A percentile compares a stretch with the other conserved stretches of the same genome.
phyloP scores from a whole-genome alignment of 2,888 invertebrate species.

The Physocephala rufipes region DNA sequence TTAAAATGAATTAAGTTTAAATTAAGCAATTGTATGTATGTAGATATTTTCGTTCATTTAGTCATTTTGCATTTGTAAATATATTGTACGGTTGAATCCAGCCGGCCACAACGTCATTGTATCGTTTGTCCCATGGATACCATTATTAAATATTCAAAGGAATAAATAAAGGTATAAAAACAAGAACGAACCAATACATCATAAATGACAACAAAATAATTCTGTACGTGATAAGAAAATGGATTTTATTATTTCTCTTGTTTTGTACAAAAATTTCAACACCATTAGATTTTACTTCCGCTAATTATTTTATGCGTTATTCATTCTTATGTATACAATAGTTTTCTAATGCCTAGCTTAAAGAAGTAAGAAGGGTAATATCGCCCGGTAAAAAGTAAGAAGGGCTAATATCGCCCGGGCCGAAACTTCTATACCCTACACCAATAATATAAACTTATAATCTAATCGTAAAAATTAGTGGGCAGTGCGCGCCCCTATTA shows the following conservation, averaged over 20 bases:
- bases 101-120: too few relatives aligned
- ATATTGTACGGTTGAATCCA: too few relatives aligned
- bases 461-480: too few relatives aligned
- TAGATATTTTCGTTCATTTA: not conserved
- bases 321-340: not conserved
- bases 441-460: too few relatives aligned
- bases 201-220: conserved; percentile 37
- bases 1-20: not conserved
- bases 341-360: not conserved
- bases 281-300: conserved; percentile 26
- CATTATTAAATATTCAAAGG: conserved; percentile 34
- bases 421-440: too few relatives aligned
- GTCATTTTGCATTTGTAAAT: too few relatives aligned
- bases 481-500: too few relatives aligned
- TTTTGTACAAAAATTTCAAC: conserved; percentile 10
- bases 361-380: too few relatives aligned
- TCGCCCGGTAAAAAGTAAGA: too few relatives aligned
- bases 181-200: conserved; percentile 10
- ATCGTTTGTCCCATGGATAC: too few relatives aligned
- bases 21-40: not conserved
- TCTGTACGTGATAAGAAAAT: conserved; percentile 60
- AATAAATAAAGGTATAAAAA: conserved; percentile 33
- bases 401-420: too few relatives aligned
- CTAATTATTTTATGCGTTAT: conserved; percentile 12
- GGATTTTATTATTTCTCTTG: conserved; percentile 19